phyloP scores from a whole-genome alignment of 2,113 vertebrate genomes.

The Hemichromis elongatus region DNA sequence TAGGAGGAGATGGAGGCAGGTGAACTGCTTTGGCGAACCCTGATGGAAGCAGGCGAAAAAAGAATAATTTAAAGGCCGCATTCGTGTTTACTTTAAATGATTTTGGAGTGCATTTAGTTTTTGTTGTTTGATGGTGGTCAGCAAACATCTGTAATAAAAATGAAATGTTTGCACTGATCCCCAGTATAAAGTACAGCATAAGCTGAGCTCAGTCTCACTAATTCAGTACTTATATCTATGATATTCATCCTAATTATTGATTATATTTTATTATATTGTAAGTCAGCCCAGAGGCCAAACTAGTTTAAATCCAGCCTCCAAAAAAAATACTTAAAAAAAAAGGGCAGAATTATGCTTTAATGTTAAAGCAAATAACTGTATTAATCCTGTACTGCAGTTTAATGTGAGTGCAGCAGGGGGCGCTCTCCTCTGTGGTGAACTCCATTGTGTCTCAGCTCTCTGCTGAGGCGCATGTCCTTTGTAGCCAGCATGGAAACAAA shows the following conservation, averaged over 20 bases:
- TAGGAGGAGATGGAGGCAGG: not conserved
- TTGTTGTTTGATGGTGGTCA: not conserved
- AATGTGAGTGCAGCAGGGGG: not conserved
- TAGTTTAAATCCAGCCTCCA: not conserved
- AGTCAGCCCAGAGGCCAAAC: not conserved
- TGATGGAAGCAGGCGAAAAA: not conserved
- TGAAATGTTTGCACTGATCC: not conserved
- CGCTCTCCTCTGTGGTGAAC: not conserved
- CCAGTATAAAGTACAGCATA: not conserved
- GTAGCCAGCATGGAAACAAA: not conserved
- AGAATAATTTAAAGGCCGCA: accelerated
- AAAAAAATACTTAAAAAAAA: not conserved
- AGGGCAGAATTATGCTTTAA: not conserved
- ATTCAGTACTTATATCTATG: not conserved
- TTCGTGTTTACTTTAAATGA: not conserved
- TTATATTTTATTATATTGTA: not conserved
- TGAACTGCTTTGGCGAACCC: not conserved
- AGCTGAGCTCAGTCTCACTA: not conserved
- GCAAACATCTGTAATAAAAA: not conserved
- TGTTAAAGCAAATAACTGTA: too few relatives aligned
- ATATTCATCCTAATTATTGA: not conserved
- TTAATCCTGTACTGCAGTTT: not conserved
- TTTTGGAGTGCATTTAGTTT: not conserved
- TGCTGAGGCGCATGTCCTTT: not conserved
- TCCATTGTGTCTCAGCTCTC: not conserved